Evolutionary conservation across 2,113 vertebrate genomes (phyloP).

Genomic region (Albula goreensis): DNA sequence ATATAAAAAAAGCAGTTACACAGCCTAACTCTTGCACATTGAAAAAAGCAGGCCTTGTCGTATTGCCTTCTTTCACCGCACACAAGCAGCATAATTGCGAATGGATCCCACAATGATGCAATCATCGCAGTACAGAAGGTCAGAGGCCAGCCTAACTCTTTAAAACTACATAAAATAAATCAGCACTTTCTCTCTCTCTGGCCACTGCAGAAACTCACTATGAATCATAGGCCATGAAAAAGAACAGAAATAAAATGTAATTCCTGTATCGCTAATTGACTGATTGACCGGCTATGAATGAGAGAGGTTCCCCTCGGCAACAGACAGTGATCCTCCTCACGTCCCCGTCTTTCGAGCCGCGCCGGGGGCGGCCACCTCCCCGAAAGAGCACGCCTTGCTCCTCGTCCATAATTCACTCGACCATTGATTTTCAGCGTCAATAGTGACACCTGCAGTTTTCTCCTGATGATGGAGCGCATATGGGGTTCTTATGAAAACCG

Average conservation of each 20-base stretch:
- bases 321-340: not conserved
- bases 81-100: not conserved
- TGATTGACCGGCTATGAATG: constrained; percentile 18
- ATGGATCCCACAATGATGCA: not conserved
- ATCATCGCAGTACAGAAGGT: not conserved
- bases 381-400: too few relatives aligned
- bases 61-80: not conserved
- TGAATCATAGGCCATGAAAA: not conserved
- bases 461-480: not conserved
- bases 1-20: not conserved
- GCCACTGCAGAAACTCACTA: not conserved
- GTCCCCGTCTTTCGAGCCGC: not conserved
- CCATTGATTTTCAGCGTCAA: not conserved
- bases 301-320: not conserved
- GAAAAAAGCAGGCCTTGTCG: not conserved
- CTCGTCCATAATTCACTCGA: not conserved
- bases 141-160: constrained; percentile 1
- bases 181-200: not conserved
- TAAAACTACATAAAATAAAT: constrained; percentile 13
- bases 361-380: not conserved
- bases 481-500: not conserved
- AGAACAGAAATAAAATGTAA: constrained; percentile 7
- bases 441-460: constrained; percentile 13
- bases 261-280: constrained; percentile 5
- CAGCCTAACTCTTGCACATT: too few relatives aligned